These are phyloP conservation scores for Thalpophila matura DNA, from an alignment of 2,888 invertebrate species.

Conservation along the genomic window DNA sequence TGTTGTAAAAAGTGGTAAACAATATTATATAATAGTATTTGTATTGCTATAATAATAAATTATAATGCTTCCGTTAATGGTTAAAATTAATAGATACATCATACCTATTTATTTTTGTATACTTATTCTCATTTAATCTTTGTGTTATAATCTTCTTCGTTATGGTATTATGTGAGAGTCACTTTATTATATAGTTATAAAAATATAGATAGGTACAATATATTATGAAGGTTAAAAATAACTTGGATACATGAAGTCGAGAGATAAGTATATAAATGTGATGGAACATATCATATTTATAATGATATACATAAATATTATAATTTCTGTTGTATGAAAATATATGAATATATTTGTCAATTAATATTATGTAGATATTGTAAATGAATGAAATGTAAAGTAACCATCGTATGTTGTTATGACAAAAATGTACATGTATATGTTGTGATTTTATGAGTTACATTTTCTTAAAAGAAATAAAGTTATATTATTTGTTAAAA, in stretches of 20 bases:
- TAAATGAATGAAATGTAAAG: slow-evolving; percentile 61
- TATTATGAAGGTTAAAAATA: slow-evolving; percentile 33
- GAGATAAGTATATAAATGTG: slow-evolving; percentile 70
- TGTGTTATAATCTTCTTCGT: slow-evolving; percentile 38
- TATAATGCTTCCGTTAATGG: slow-evolving; percentile 43
- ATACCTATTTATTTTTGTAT: slow-evolving; percentile 26
- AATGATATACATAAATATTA: slow-evolving; percentile 62
- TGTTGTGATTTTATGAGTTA: slow-evolving; percentile 82
- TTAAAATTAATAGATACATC: not conserved
- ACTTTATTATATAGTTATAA: slow-evolving; percentile 20
- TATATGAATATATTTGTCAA: slow-evolving; percentile 62
- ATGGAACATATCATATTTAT: slow-evolving; percentile 81
- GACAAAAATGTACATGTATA: slow-evolving; percentile 69
- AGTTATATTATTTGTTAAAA: slow-evolving; percentile 84
- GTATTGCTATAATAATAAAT: not conserved
- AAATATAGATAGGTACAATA: slow-evolving; percentile 5
- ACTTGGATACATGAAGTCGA: slow-evolving; percentile 55
- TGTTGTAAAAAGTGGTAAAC: no score
- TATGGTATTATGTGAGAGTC: slow-evolving; percentile 11
- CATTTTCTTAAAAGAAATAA: slow-evolving; percentile 75
- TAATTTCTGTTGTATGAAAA: slow-evolving; percentile 60
- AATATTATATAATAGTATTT: slow-evolving; percentile 12
- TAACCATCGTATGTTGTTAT: slow-evolving; percentile 70
- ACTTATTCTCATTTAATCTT: slow-evolving; percentile 33
- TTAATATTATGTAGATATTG: slow-evolving; percentile 60